Conservation (phyloP, 2,888 invertebrate genomes). For the Protophormia terraenovae region DNA sequence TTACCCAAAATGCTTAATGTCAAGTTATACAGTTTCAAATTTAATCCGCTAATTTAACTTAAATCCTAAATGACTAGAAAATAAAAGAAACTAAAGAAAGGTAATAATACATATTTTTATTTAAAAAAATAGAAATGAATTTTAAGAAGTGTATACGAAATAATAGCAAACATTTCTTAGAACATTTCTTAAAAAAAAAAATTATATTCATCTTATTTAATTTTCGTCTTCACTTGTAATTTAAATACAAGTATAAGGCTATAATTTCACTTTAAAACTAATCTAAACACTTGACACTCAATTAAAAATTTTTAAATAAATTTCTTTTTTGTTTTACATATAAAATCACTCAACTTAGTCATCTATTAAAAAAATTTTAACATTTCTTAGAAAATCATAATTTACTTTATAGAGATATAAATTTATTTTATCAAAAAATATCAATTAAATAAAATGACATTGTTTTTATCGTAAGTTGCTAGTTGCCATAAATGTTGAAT, state of each 20-base stretch:
- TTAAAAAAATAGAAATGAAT: background rate
- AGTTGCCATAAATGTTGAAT: background rate
- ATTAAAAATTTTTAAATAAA: background rate
- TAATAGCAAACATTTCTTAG: background rate
- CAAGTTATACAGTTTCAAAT: too few relatives aligned
- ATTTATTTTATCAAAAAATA: constrained; percentile 4
- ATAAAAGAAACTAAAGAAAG: background rate
- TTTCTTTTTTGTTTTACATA: background rate
- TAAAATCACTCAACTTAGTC: background rate
- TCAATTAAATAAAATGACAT: background rate
- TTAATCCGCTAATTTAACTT: too few relatives aligned
- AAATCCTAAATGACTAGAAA: background rate
- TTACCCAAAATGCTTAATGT: too few relatives aligned
- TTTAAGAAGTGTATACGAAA: too few relatives aligned
- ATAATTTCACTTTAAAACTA: background rate
- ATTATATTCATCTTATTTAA: background rate
- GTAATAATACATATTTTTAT: background rate
- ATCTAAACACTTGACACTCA: background rate
- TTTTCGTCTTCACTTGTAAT: background rate
- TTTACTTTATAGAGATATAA: background rate
- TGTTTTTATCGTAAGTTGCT: background rate
- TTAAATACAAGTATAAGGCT: background rate
- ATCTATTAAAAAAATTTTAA: background rate
- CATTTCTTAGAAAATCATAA: background rate
- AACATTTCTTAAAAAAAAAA: too few relatives aligned